These are phyloP conservation scores for Cyclina sinensis DNA, from an alignment of 1,140 invertebrate genomes.

Conservation along the genomic window DNA sequence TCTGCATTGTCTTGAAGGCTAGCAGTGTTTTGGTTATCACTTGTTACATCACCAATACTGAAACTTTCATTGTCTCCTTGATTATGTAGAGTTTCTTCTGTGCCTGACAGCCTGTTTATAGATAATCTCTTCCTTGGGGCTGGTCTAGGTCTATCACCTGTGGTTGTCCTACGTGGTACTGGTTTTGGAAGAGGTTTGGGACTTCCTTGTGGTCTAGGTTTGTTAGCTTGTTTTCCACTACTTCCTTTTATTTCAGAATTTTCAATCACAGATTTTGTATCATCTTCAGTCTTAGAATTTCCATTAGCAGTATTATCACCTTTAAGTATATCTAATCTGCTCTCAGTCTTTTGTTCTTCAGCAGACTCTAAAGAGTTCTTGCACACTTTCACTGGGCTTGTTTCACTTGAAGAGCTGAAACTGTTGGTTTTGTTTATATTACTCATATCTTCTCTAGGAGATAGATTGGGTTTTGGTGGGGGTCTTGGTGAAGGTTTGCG, in stretches of 20 bases:
- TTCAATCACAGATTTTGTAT: slow-evolving; percentile 15
- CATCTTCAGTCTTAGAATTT: not conserved
- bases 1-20: not conserved
- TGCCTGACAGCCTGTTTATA: slow-evolving; percentile 45
- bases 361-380: not conserved
- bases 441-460: not conserved
- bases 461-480: not conserved
- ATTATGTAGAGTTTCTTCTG: slow-evolving; percentile 31
- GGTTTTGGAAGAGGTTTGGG: slow-evolving; percentile 25
- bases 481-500: slow-evolving; percentile 1
- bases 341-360: not conserved
- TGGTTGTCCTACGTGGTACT: not conserved
- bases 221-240: not conserved
- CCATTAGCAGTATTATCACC: not conserved
- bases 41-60: not conserved
- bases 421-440: not conserved
- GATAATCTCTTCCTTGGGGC: slow-evolving; percentile 59
- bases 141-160: slow-evolving; percentile 46
- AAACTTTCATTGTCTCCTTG: not conserved
- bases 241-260: not conserved
- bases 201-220: not conserved
- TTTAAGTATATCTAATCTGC: not conserved
- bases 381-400: not conserved
- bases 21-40: not conserved
- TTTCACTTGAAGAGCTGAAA: slow-evolving; percentile 33